Percentiles rank a stretch among this genome's conserved stretches.
Conservation (phyloP, 1,140 invertebrate species). For the Brachystomella parvula region DNA sequence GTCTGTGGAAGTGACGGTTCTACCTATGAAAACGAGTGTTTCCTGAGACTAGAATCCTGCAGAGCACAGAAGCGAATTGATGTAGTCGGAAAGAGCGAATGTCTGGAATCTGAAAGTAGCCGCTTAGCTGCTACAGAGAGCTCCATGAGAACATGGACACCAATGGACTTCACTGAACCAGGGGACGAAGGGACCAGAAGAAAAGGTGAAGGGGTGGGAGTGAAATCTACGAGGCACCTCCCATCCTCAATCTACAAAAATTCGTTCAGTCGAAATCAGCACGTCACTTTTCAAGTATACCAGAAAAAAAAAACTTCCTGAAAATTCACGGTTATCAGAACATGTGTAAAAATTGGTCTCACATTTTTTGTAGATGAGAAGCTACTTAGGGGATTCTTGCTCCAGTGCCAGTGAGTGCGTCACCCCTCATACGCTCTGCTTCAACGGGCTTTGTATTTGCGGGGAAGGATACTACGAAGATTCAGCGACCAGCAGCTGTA, state of each 20-base stretch:
- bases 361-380: slow-evolving; percentile 49
- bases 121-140: slow-evolving; percentile 50
- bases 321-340: not conserved
- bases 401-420: slow-evolving; percentile 62
- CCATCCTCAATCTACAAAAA: not conserved
- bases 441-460: slow-evolving; percentile 56
- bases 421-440: slow-evolving; percentile 61
- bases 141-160: slow-evolving; percentile 60
- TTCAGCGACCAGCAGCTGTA: slow-evolving; percentile 25
- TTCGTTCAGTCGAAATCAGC: not conserved
- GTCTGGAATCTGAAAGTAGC: slow-evolving; percentile 36
- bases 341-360: not conserved
- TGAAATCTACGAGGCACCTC: not conserved
- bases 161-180: slow-evolving; percentile 64
- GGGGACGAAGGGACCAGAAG: slow-evolving; percentile 50
- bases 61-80: slow-evolving; percentile 70
- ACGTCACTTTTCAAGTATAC: not conserved
- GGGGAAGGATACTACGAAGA: slow-evolving; percentile 28
- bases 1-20: slow-evolving; percentile 72
- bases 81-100: slow-evolving; percentile 64
- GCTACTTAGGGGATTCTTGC: slow-evolving; percentile 66
- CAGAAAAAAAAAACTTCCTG: not conserved
- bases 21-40: slow-evolving; percentile 66
- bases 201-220: not conserved
- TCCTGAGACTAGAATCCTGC: slow-evolving; percentile 65